Conservation (phyloP, 2,797 vertebrate species). For the Atherinosoma microstoma region DNA sequence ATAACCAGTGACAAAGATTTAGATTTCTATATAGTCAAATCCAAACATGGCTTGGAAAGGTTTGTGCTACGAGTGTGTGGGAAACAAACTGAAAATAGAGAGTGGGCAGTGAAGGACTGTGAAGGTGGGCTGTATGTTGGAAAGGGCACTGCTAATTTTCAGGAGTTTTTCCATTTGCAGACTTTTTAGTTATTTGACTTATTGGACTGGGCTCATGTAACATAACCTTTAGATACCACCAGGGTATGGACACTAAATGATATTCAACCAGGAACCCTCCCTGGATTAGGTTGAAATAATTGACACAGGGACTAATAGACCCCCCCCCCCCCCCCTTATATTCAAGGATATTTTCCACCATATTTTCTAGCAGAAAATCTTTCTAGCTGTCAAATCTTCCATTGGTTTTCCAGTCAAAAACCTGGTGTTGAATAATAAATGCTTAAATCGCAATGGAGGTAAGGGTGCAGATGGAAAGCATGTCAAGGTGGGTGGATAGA, state of each 20-base stretch:
- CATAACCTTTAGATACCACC: neutral
- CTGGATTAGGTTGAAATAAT: slow-evolving; percentile 25
- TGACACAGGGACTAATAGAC: neutral
- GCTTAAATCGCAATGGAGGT: slow-evolving; percentile 37
- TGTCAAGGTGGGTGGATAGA: slow-evolving; percentile 34
- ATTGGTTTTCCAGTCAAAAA: slow-evolving; percentile 34
- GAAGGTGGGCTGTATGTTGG: neutral
- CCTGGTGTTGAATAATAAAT: slow-evolving; percentile 61
- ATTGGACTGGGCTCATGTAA: neutral
- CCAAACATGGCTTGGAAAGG: neutral
- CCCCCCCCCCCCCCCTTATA: slow-evolving; percentile 8
- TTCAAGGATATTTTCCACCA: slow-evolving; percentile 11
- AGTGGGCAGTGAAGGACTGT: neutral
- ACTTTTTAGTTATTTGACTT: too few species aligned
- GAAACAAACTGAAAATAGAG: neutral
- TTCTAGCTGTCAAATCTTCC: slow-evolving; percentile 34
- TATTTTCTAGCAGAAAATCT: slow-evolving; percentile 9
- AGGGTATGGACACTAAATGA: neutral
- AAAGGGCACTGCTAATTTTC: neutral
- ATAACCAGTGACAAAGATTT: neutral
- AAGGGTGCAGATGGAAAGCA: slow-evolving; percentile 31
- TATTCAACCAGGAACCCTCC: slow-evolving; percentile 7
- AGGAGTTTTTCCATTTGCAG: neutral
- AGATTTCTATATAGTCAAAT: neutral
- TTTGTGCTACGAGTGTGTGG: neutral